Base-by-base conservation (phyloP, 2,113 vertebrate genomes). In the Solenodon paradoxus region DNA sequence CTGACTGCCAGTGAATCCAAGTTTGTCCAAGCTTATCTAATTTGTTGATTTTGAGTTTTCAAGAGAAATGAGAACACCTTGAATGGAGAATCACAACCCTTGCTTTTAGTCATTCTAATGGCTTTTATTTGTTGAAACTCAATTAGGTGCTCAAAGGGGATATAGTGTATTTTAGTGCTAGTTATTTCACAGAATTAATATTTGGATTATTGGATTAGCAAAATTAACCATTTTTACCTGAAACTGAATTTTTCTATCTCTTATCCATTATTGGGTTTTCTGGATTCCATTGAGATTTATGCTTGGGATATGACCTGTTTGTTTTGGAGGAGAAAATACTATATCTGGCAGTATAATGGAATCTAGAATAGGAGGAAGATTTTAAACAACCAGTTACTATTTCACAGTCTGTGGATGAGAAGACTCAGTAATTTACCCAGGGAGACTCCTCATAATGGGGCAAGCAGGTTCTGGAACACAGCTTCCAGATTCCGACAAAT, bases 11-110 rank as follows among this genome's bases (percentile, higher is more conserved):
- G 0, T 47, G 88, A 95, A 9, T 95, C 63, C 87, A 84, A 96
- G 95, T 92, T 94, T 90, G 68, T 47, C 92, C 57, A 0, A 92
- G 88, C 92, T 96, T 97, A 97, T 98, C 96, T 98, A 94, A 97
- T 97, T 97, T 97, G 97, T 97, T 98, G 95, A 92, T 96, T 97
- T 97, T 98, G 97, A 98, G 97, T 97, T 97, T 98, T 95, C 84
- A 94, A 55, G 88, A 97, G 80, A 96, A 98, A 96, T 75, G 94
- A 95, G 84, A 96, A 93, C 92, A 97, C 79, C 92, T 98, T 97
- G 95, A 97, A 94, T 92, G 61, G 68, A 96, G 96, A 96, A 88
- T 95, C 90, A 92, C 79, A 12, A 20, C 38, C 59, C 11, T 61
- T 86, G 75, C 57, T 96, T 96, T 97, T 92, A 95, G 96, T 96